Evolutionary conservation across 2,113 vertebrate species (phyloP), one percentile per base, ranked within the genome.

Genomic region (Lipophrys pholis): DNA sequence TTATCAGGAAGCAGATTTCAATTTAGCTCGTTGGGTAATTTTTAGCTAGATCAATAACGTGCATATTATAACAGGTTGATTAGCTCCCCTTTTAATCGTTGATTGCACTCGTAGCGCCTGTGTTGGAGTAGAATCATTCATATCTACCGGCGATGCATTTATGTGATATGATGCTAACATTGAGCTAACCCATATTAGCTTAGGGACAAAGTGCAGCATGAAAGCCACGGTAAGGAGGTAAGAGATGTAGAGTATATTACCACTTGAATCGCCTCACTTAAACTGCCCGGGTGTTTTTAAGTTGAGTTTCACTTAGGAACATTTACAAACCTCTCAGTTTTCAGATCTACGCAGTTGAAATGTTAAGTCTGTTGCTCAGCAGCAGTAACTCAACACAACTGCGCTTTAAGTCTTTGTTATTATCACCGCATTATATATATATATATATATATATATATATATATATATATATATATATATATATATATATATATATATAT

Each of bases 201-300:
- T 61, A 78, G 30, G 49, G 8, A 65, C 62, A 78, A 87, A 57
- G 69, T 85, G 89, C 85, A 87, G 55, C 62, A 90, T 91, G 87
- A 83, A 73, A 71, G 43, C 49, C 16, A 54, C 52, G 35, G 78
- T 68, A 73, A 85, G 68, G 78, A 91, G 91, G 91, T 92, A 87
- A 90, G 88, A 40, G 56, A 60, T 15, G 53, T 61, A 10, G 15
- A 41, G 16, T 30, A 40, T 35, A 17, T 53, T 38, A 4, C 6
- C 3, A 58, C 4, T 10, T 66, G 9, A 39, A 8, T 17, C 42
- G 58, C 10, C 8, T 8, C 5, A 43, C 0, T 40, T 2, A 53
- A 1, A 10, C 10, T 21, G 41, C 2, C 56, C 0, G 17, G 5
- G 30, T 6, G 39, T 43, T 49, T 39, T 0, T 1, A 55, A 42